Percentiles rank a stretch among this genome's conserved stretches.
Conservation (phyloP, 2,888 invertebrate species). For the Entomobrya proxima region DNA sequence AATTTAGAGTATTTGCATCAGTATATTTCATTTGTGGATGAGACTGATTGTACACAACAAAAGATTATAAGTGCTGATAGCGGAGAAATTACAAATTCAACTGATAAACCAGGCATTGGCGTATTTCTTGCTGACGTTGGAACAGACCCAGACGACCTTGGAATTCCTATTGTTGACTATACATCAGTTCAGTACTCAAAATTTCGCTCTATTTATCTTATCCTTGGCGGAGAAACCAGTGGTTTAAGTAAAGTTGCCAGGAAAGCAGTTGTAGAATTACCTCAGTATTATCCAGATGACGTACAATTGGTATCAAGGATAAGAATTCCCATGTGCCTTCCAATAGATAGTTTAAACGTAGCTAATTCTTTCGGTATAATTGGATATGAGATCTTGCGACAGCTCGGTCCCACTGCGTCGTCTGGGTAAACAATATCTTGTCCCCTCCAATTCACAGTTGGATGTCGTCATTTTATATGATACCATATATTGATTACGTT, state of each 20-base stretch:
- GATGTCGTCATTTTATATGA: too few species aligned
- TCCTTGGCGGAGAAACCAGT: slow-evolving; percentile 93
- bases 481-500: too few species aligned
- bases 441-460: too few species aligned
- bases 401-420: slow-evolving; percentile 76
- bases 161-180: slow-evolving; percentile 82
- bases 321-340: slow-evolving; percentile 86
- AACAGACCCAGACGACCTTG: slow-evolving; percentile 42
- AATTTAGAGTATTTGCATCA: slow-evolving; percentile 74
- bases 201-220: slow-evolving; percentile 81
- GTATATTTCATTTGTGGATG: neutral
- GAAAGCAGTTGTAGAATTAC: slow-evolving; percentile 27
- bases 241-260: slow-evolving; percentile 88
- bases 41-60: slow-evolving; percentile 71
- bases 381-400: slow-evolving; percentile 88
- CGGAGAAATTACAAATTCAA: neutral
- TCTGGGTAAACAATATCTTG: too few species aligned
- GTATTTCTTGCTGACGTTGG: slow-evolving; percentile 69
- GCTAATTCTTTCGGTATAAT: slow-evolving; percentile 89
- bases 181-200: slow-evolving; percentile 81
- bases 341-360: slow-evolving; percentile 89
- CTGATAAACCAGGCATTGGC: slow-evolving; percentile 44
- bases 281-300: slow-evolving; percentile 77
- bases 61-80: slow-evolving; percentile 38
- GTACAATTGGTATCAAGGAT: slow-evolving; percentile 82